Evolutionary conservation across 1,140 invertebrate genomes (phyloP), one percentile per base, ranked within the genome.

Genomic region (Cydia strobilella): DNA sequence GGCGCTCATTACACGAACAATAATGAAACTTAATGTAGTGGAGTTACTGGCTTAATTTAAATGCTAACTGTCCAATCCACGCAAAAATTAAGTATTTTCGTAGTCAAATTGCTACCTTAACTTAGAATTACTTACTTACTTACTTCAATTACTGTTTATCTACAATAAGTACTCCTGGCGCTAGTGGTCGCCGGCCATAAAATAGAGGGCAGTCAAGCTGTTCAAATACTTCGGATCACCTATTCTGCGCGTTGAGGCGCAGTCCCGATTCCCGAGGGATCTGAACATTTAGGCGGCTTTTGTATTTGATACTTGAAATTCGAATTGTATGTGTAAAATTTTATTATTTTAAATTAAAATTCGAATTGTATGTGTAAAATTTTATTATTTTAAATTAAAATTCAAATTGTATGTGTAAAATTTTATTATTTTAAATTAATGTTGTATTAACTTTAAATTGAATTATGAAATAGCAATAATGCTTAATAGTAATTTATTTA

Each of bases 391-490:
- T n/a, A n/a, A n/a, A n/a, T 59, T 59, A 10, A 59, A 51, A 23
- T 59, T 59, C 20, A 20, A 59, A 59, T 59, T 59, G 10, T 59
- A 23, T 54, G 15, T n/a, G 6, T 54, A 18, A 18, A 54, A 54
- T 23, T 59, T n/a, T n/a, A n/a, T n/a, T n/a, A n/a, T n/a, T n/a
- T n/a, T n/a, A n/a, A n/a, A n/a, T n/a, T n/a, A n/a, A n/a, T n/a
- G n/a, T n/a, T 59, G 20, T 59, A 23, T 23, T 59, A 59, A 59
- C 6, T 59, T 20, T 59, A 59, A 59, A 23, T 59, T 23, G 18
- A 23, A 59, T 59, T 59, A 59, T 59, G 54, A 59, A 59, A 23
- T 59, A 59, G 54, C 51, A 54, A 20, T 54, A 59, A 59, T 59
- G 54, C 18, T 23, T 23, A 23, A 23, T 10, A 59, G 20, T 23